Conservation (phyloP, 2,113 vertebrate genomes). For the Oreocharis arfaki region DNA sequence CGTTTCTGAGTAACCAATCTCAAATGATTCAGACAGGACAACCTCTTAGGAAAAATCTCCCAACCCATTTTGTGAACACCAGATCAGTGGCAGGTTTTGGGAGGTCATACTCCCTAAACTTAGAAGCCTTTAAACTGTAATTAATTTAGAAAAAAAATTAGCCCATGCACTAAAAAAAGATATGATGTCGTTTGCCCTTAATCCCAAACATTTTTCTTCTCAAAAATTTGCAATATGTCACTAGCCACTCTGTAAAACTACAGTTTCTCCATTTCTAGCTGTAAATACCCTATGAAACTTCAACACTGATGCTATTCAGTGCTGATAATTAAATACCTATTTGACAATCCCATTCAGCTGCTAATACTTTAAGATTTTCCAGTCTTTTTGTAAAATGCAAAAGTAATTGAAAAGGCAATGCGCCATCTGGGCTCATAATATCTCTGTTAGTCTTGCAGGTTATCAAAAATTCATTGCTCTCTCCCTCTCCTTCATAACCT, state of each 20-base stretch:
- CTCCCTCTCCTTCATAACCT: not conserved
- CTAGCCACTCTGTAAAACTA: not conserved
- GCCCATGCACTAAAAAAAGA: not conserved
- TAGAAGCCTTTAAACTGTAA: not conserved
- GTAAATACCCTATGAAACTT: not conserved
- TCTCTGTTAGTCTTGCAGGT: not conserved
- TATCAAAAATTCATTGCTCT: not conserved
- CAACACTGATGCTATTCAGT: accelerated
- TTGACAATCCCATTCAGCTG: not conserved
- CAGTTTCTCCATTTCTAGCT: not conserved
- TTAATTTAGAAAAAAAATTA: not conserved
- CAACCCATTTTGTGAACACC: not conserved
- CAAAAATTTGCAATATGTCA: not conserved
- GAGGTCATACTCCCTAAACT: not conserved
- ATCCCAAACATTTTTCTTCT: not conserved
- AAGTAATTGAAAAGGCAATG: not conserved
- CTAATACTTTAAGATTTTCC: not conserved
- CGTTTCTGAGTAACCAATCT: not conserved
- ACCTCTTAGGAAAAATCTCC: not conserved
- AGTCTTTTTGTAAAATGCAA: not conserved
- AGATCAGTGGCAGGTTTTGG: not conserved
- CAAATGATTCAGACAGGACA: not conserved
- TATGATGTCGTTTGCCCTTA: not conserved
- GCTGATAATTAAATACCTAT: not conserved
- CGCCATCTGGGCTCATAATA: not conserved